These are phyloP conservation scores for Chelidonichthys spinosus DNA, from an alignment of 2,797 vertebrate species.

Conservation along the genomic window DNA sequence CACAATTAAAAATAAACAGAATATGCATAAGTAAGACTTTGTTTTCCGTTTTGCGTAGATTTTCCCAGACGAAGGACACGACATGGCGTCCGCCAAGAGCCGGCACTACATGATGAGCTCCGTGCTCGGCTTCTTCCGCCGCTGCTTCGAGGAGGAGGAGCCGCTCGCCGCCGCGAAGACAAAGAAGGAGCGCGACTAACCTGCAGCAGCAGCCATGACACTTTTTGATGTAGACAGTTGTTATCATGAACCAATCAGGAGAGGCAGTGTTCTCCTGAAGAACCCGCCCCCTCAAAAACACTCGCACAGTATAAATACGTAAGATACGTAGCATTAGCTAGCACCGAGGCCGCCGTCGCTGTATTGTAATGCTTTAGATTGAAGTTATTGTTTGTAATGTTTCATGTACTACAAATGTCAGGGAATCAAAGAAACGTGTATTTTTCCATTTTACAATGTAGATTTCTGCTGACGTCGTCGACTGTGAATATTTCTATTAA, in stretches of 20 bases:
- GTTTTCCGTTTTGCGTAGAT: constrained; percentile 80
- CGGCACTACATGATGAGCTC: constrained; percentile 90
- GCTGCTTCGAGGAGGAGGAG: constrained; percentile 89
- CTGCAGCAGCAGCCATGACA: neutral
- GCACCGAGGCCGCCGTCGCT: constrained; percentile 1
- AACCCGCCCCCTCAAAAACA: constrained; percentile 5
- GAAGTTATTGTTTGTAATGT: constrained; percentile 26
- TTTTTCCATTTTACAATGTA: constrained; percentile 62
- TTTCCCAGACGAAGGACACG: constrained; percentile 94
- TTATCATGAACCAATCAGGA: constrained; percentile 14
- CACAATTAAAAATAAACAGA: neutral
- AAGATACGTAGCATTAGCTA: constrained; percentile 5
- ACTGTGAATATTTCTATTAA: constrained; percentile 60
- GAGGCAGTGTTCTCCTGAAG: constrained; percentile 18
- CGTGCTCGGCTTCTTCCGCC: constrained; percentile 91
- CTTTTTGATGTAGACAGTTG: constrained; percentile 1
- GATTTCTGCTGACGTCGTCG: constrained; percentile 37
- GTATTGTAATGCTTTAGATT: constrained; percentile 32
- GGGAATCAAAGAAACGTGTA: constrained; percentile 55
- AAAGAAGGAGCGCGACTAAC: constrained; percentile 90
- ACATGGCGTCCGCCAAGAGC: constrained; percentile 82
- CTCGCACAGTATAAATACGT: neutral
- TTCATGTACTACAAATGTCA: constrained; percentile 50
- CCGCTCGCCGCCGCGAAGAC: constrained; percentile 70
- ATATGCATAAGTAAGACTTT: neutral